Base-by-base conservation (phyloP, 2,113 vertebrate species). In the Ptilonorhynchus violaceus region DNA sequence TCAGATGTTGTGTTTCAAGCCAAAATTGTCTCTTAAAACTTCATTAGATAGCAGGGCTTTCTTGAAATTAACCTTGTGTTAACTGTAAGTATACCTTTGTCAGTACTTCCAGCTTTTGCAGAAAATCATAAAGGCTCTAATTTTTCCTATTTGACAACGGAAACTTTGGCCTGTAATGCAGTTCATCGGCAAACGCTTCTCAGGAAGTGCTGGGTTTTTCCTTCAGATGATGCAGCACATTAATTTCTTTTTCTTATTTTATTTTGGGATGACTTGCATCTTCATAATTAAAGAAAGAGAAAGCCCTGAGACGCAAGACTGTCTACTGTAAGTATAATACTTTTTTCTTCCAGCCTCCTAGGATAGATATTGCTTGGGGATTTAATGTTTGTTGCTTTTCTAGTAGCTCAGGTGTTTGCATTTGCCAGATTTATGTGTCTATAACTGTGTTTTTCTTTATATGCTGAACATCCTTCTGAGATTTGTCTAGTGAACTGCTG, bases 211-310 rank as follows among this genome's bases (percentile, higher is more conserved):
- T 56, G 33, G 55, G 6, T 28, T 90, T 93, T 93, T 75, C 23
- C 18, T 83, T 89, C 21, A 4, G 67, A 44, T 75, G 42, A 30
- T 85, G n/a, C 83, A 92, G 75, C 42, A 53, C 66, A 89, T 94
- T 96, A 96, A 97, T 95, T 87, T 88, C 24, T 94, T 77, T 97
- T 89, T 96, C 94, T 97, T 95, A 89, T 95, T 97, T 95, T 96
- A 78, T 97, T 96, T 97, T 95, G 91, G 96, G 91, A 82, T 96
- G 91, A 89, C 77, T 95, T 96, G 59, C 75, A 69, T 92, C 95
- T 96, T 96, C 89, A 37, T 95, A 94, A 95, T 84, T 92, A 96
- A 95, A 97, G 92, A 92, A 68, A 92, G 89, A 94, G 84, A 74
- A 93, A 90, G 23, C 63, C 64, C 46, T 95, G 96, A 95, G 88